phyloP scores from a whole-genome alignment of 1,140 invertebrate species.

The Dinoponera quadriceps region DNA sequence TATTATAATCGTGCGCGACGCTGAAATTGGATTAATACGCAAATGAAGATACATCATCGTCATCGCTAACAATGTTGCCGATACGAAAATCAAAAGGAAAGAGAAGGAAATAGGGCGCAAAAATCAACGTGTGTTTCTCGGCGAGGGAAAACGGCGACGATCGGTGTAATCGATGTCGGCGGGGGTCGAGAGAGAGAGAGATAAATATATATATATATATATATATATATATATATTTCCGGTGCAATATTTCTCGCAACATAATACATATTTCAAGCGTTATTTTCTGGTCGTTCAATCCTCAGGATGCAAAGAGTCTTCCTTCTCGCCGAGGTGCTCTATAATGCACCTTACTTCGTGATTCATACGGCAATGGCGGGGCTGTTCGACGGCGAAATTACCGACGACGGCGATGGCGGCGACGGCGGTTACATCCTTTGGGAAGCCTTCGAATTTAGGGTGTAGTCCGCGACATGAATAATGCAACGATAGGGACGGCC shows the following conservation, averaged over 20 bases:
- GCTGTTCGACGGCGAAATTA: slow-evolving; percentile 67
- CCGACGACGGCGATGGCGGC: slow-evolving; percentile 20
- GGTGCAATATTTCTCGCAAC: too few species aligned
- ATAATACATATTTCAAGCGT: slow-evolving; percentile 19
- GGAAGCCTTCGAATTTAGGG: slow-evolving; percentile 72
- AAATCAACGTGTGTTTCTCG: too few species aligned
- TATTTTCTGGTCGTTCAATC: slow-evolving; percentile 12
- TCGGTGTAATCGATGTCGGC: not conserved
- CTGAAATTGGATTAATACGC: too few species aligned
- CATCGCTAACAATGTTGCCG: too few species aligned
- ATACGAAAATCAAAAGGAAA: too few species aligned
- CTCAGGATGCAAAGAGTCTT: not conserved
- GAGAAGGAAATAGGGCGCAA: too few species aligned
- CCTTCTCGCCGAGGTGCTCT: slow-evolving; percentile 8
- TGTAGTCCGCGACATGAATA: slow-evolving; percentile 64
- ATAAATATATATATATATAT: too few species aligned
- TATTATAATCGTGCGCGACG: not conserved
- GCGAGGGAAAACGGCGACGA: too few species aligned
- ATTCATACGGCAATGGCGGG: slow-evolving; percentile 38
- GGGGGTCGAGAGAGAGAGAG: too few species aligned
- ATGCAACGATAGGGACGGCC: slow-evolving; percentile 61
- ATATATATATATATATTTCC: too few species aligned
- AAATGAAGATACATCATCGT: too few species aligned
- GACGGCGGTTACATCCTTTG: slow-evolving; percentile 69
- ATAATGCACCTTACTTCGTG: slow-evolving; percentile 46